Percentiles rank a stretch among this genome's conserved stretches.
These are phyloP conservation scores for Somateria mollissima DNA, from an alignment of 2,797 vertebrate species.

Conservation along the genomic window DNA sequence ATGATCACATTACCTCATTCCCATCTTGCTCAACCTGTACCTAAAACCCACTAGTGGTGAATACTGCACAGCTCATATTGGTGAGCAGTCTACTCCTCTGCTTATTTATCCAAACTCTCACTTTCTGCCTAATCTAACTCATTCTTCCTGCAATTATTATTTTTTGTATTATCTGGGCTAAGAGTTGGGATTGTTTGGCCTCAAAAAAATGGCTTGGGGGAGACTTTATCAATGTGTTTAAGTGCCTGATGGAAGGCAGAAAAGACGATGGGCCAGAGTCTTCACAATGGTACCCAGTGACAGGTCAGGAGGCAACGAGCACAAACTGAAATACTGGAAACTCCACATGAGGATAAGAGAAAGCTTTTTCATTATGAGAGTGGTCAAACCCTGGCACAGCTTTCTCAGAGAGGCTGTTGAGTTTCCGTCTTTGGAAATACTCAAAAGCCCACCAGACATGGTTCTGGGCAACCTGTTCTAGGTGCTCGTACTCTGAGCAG, in stretches of 20 bases:
- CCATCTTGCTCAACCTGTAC: not conserved
- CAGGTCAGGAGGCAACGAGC: not conserved
- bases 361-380: not conserved
- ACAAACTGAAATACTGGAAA: not conserved
- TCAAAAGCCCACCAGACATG: too few species aligned
- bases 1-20: not conserved
- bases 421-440: too few species aligned
- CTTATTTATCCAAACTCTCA: not conserved
- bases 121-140: not conserved
- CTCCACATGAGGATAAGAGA: not conserved
- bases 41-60: not conserved
- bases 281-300: not conserved
- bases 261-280: not conserved
- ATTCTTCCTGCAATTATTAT: not conserved
- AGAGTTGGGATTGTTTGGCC: not conserved
- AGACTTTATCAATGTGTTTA: not conserved
- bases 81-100: not conserved
- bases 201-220: not conserved
- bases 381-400: too few species aligned
- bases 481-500: too few species aligned
- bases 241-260: not conserved
- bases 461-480: too few species aligned
- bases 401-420: too few species aligned
- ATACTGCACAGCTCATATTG: not conserved
- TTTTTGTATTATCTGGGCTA: not conserved